Evolutionary conservation across 2,888 invertebrate genomes (phyloP).

Genomic region (Mesoligia furuncula): DNA sequence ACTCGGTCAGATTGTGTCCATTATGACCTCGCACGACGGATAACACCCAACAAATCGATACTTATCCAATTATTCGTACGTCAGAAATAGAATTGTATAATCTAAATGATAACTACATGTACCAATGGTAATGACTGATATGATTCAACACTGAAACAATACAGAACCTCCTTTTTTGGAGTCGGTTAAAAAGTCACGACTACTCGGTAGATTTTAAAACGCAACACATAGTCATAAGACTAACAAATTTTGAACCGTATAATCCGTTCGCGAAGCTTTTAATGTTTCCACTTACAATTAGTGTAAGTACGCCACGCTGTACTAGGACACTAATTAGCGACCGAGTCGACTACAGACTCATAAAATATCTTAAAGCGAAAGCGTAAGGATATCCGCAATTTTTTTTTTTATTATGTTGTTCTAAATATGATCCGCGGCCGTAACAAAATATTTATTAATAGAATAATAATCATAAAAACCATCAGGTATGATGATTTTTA

Average conservation of each 20-base stretch:
- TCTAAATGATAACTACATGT: conserved; percentile 2
- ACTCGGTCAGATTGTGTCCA: conserved; percentile 7
- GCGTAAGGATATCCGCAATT: background rate
- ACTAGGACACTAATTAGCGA: background rate
- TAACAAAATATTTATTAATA: too few species aligned
- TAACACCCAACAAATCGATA: background rate
- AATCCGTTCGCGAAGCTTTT: background rate
- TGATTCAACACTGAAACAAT: conserved; percentile 2
- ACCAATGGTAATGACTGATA: background rate
- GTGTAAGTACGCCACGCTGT: background rate
- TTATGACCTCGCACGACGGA: too few species aligned
- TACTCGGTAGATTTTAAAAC: background rate
- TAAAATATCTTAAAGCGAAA: background rate
- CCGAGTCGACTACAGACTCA: background rate
- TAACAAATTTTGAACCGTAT: conserved; percentile 19
- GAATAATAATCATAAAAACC: too few species aligned
- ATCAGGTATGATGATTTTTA: too few species aligned
- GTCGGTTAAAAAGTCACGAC: background rate
- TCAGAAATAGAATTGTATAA: background rate
- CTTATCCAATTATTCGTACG: background rate
- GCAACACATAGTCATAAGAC: background rate
- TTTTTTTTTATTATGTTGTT: background rate
- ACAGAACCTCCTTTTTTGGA: too few species aligned
- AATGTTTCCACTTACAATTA: conserved; percentile 13
- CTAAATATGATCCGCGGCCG: too few species aligned